phyloP scores from a whole-genome alignment of 92 coral and sea anemone species.

The Zoanthus sociatus region DNA sequence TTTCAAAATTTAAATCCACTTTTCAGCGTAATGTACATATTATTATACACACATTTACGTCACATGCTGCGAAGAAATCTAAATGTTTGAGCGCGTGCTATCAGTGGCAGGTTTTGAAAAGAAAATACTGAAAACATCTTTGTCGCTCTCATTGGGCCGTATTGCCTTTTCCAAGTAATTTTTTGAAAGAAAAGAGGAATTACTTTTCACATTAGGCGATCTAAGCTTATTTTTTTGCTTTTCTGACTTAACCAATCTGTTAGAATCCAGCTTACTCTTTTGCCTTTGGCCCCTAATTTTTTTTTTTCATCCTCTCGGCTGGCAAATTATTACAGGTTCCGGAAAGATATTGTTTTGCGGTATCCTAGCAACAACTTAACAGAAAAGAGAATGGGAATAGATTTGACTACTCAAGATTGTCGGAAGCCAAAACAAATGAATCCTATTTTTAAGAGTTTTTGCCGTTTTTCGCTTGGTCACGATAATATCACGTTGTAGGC shows the following conservation, averaged over 20 bases:
- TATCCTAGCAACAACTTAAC: slow-evolving; percentile 33
- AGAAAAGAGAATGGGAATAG: not conserved
- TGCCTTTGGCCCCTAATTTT: not conserved
- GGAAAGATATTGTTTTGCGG: not conserved
- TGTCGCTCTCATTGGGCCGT: not conserved
- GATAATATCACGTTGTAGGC: not conserved
- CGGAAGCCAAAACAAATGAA: slow-evolving; percentile 13
- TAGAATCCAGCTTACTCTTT: too few relatives aligned
- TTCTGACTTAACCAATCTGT: not conserved
- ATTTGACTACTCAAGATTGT: slow-evolving; percentile 5
- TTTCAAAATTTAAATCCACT: not conserved
- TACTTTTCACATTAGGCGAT: not conserved
- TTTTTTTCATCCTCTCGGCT: not conserved
- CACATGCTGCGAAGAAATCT: not conserved
- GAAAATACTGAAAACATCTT: not conserved
- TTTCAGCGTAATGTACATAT: not conserved
- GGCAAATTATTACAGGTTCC: not conserved
- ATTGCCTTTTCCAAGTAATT: not conserved
- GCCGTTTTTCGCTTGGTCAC: not conserved
- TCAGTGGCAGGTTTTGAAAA: not conserved
- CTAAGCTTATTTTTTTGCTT: not conserved
- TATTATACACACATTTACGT: not conserved
- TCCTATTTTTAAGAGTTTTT: not conserved
- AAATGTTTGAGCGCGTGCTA: not conserved
- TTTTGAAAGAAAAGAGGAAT: not conserved